phyloP scores from a whole-genome alignment of 2,113 vertebrate genomes.

The Sinocyclocheilus anophthalmus region DNA sequence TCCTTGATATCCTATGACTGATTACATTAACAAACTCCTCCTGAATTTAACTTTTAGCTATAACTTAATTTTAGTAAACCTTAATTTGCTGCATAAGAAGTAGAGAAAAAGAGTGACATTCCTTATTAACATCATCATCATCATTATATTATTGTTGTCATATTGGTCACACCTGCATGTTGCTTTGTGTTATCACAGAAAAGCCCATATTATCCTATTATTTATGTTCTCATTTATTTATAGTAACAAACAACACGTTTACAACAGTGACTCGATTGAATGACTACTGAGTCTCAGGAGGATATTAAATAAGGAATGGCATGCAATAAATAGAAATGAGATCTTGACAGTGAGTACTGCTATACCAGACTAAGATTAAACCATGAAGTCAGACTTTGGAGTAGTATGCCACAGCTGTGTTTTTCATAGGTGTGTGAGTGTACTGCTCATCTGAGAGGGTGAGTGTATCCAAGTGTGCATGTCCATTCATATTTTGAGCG shows the following conservation, averaged over 20 bases:
- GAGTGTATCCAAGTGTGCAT: not conserved
- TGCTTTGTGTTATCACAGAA: not conserved
- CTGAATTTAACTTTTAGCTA: not conserved
- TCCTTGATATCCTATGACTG: not conserved
- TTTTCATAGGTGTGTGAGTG: conserved; percentile 60
- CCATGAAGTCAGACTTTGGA: conserved; percentile 82
- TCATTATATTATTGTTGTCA: not conserved
- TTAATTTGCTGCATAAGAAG: not conserved
- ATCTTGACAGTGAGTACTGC: not conserved
- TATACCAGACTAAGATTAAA: not conserved
- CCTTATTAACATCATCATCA: not conserved
- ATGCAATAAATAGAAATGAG: not conserved
- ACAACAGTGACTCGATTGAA: not conserved
- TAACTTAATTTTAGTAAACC: not conserved
- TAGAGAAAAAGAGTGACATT: not conserved
- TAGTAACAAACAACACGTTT: not conserved
- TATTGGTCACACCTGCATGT: not conserved
- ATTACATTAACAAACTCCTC: not conserved
- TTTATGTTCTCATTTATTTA: conserved; percentile 1
- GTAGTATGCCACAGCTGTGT: conserved; percentile 83
- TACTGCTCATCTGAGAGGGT: conserved; percentile 57
- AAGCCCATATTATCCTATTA: not conserved
- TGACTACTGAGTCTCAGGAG: not conserved
- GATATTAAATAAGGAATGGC: not conserved
- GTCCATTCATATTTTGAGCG: conserved; percentile 61